Percentiles rank a stretch among this genome's conserved stretches.
Conservation (phyloP, 64 coral and sea anemone genomes). For the Pocillopora damicornis region DNA sequence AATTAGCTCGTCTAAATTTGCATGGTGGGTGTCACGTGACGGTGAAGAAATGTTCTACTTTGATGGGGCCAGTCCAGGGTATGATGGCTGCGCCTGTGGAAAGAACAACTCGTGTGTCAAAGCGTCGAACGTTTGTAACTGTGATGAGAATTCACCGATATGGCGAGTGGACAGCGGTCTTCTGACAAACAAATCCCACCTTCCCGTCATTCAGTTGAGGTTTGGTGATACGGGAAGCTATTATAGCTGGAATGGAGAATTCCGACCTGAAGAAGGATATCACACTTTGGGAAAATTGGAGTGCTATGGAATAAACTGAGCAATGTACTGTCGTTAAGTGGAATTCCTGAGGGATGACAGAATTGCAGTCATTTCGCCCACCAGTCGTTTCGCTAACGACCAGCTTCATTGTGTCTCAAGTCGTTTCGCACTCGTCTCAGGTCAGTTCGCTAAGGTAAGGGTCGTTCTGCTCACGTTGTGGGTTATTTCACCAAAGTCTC, state of each 20-base stretch:
- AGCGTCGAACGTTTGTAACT: not conserved
- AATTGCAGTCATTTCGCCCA: too few relatives aligned
- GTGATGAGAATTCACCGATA: not conserved
- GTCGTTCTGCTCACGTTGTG: too few relatives aligned
- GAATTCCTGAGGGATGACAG: too few relatives aligned
- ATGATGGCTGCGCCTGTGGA: constrained; percentile 32
- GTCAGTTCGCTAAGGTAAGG: too few relatives aligned
- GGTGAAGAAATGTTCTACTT: constrained; percentile 39
- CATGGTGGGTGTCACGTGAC: constrained; percentile 54
- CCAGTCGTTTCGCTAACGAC: too few relatives aligned
- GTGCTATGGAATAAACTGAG: constrained; percentile 17
- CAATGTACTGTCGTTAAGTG: too few relatives aligned
- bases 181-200: constrained; percentile 38
- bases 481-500: too few relatives aligned
- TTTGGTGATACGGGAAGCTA: not conserved
- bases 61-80: not conserved
- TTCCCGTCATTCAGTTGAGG: constrained; percentile 46
- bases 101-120: constrained; percentile 13
- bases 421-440: too few relatives aligned
- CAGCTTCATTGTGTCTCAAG: too few relatives aligned
- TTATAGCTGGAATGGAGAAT: not conserved
- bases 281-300: constrained; percentile 14
- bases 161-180: constrained; percentile 63
- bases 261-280: not conserved
- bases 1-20: not conserved